A percentile compares a stretch with the other conserved stretches of the same genome.
Conservation (phyloP, 2,113 vertebrate species). For the Pedetes capensis region DNA sequence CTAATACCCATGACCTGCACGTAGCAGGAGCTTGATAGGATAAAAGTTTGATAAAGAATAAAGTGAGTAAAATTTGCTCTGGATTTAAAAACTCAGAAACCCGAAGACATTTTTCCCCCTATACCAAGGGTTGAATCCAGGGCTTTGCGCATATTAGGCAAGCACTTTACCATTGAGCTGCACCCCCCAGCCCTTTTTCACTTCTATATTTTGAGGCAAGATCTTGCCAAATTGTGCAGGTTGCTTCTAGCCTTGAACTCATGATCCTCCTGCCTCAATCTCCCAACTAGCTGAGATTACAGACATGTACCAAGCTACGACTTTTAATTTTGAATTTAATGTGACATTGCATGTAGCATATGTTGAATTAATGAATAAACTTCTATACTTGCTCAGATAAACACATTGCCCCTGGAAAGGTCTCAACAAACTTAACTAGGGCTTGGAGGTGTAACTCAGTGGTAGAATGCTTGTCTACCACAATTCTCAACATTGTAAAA, state of each 20-base stretch:
- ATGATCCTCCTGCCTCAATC: no score
- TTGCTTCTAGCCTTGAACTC: no score
- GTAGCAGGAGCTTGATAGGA: neutral
- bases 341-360: neutral
- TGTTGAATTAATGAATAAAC: neutral
- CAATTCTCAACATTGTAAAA: neutral
- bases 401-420: neutral
- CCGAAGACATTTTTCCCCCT: neutral
- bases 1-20: neutral
- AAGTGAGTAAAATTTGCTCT: neutral
- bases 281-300: no score
- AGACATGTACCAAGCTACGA: no score
- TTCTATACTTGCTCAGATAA: neutral
- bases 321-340: constrained; percentile 10
- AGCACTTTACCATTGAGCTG: no score
- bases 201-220: no score
- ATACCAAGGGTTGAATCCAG: no score
- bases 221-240: no score
- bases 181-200: no score
- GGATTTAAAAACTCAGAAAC: constrained; percentile 18
- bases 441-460: neutral
- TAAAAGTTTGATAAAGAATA: neutral
- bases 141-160: no score
- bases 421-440: neutral
- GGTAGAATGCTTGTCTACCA: neutral